Conservation (phyloP, 1,140 invertebrate genomes). For the Dryas iulia region DNA sequence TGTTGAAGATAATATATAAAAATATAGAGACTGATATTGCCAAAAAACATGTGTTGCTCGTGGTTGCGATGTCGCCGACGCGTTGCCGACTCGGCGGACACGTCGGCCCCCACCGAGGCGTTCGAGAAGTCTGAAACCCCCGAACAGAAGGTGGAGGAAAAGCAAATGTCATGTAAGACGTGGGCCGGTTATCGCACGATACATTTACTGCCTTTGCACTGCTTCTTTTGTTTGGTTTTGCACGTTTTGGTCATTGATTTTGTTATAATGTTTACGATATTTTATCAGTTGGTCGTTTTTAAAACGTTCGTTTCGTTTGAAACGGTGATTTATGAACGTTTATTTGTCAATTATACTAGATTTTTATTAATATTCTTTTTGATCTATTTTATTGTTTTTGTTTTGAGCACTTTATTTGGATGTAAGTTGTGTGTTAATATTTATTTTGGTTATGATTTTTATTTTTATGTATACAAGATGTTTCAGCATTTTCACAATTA, state of each 20-base stretch:
- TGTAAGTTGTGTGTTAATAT: background rate
- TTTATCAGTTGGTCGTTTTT: conserved; percentile 4
- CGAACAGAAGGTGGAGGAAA: conserved; percentile 37
- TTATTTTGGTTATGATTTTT: background rate
- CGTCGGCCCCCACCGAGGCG: conserved; percentile 46
- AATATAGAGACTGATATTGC: conserved; percentile 45
- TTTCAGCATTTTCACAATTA: conserved; percentile 25
- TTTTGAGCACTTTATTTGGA: background rate
- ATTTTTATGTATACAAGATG: conserved; percentile 1
- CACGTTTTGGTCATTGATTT: background rate
- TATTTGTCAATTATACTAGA: background rate
- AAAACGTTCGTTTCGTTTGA: background rate
- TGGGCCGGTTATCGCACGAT: conserved; percentile 40
- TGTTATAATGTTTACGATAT: background rate
- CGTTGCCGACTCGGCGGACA: conserved; percentile 57
- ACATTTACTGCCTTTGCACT: conserved; percentile 36
- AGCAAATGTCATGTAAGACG: conserved; percentile 62
- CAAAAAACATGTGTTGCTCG: conserved; percentile 68
- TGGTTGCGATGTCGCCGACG: conserved; percentile 67
- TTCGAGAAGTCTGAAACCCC: conserved; percentile 48
- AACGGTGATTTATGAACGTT: background rate
- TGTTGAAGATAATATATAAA: conserved; percentile 30
- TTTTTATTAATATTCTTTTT: background rate
- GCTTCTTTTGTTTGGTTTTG: conserved; percentile 8
- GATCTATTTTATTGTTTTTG: background rate